Evolutionary conservation across 2,888 invertebrate genomes (phyloP).

Genomic region (Zelleria hepariella): DNA sequence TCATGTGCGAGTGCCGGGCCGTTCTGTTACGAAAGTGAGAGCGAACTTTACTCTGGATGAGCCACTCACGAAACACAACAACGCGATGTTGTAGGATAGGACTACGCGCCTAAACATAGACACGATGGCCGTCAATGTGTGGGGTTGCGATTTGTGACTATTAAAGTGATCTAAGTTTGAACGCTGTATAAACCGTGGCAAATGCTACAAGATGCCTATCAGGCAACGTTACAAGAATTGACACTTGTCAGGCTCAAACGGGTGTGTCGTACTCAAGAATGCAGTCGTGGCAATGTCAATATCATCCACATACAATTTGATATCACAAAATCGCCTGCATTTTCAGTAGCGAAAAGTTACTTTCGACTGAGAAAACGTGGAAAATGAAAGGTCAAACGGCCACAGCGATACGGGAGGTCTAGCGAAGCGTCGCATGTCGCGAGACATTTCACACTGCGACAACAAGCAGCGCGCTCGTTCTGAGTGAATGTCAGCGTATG

Average conservation of each 20-base stretch:
- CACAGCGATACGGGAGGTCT: not conserved
- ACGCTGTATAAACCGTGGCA: too few species aligned
- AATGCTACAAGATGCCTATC: too few species aligned
- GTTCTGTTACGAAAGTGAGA: conserved; percentile 68
- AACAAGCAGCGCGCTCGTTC: not conserved
- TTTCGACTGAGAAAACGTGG: too few species aligned
- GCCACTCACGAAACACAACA: conserved; percentile 30
- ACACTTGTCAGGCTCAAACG: too few species aligned
- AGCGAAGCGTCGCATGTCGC: not conserved
- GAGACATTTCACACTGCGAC: not conserved
- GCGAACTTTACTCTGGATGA: conserved; percentile 61
- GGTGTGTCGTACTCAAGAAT: too few species aligned
- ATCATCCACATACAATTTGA: too few species aligned
- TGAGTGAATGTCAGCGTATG: not conserved
- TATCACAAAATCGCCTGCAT: too few species aligned
- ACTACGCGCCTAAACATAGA: not conserved
- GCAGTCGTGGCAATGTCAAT: too few species aligned
- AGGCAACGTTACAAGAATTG: too few species aligned
- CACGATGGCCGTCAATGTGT: not conserved
- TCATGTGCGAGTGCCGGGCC: conserved; percentile 48
- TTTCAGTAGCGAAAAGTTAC: too few species aligned
- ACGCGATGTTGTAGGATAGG: not conserved
- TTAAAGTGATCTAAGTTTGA: not conserved
- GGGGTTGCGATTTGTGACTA: not conserved
- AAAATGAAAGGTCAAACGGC: too few species aligned